Evolutionary conservation across 2,113 vertebrate species (phyloP).

Genomic region (Myrmecobius fasciatus): DNA sequence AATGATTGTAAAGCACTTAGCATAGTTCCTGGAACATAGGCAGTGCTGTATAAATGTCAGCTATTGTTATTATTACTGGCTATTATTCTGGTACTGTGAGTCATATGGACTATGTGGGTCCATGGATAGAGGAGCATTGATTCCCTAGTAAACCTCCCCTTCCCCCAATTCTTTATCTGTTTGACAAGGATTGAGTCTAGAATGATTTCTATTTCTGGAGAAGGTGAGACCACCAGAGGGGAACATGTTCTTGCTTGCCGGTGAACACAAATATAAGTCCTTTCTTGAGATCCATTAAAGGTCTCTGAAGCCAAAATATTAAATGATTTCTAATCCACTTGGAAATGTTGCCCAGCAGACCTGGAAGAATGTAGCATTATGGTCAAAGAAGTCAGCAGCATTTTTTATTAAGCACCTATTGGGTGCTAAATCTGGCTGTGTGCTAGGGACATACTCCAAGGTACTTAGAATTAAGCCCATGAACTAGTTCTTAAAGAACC

Average conservation of each 20-base stretch:
- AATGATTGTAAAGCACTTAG: neutral
- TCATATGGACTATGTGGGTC: neutral
- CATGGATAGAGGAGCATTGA: neutral
- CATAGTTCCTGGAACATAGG: neutral
- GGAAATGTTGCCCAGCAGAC: too few relatives aligned
- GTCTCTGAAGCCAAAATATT: too few relatives aligned
- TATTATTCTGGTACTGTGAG: neutral
- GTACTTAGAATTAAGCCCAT: neutral
- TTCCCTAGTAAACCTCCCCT: neutral
- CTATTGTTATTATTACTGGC: neutral
- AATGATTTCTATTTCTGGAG: neutral
- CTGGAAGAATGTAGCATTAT: too few relatives aligned
- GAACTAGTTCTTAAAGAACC: neutral
- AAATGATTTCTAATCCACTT: too few relatives aligned
- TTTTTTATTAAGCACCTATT: too few relatives aligned
- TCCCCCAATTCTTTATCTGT: neutral
- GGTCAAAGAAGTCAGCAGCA: too few relatives aligned
- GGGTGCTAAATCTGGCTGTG: too few relatives aligned
- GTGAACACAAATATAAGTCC: too few relatives aligned
- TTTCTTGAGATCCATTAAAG: too few relatives aligned
- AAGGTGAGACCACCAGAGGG: too few relatives aligned
- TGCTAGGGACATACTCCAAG: too few relatives aligned
- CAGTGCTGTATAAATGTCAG: neutral
- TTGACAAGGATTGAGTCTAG: neutral
- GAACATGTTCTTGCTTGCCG: too few relatives aligned